Evolutionary conservation across 2,888 invertebrate species (phyloP), one percentile per base, ranked within the genome.

Genomic region (Acleris holmiana): DNA sequence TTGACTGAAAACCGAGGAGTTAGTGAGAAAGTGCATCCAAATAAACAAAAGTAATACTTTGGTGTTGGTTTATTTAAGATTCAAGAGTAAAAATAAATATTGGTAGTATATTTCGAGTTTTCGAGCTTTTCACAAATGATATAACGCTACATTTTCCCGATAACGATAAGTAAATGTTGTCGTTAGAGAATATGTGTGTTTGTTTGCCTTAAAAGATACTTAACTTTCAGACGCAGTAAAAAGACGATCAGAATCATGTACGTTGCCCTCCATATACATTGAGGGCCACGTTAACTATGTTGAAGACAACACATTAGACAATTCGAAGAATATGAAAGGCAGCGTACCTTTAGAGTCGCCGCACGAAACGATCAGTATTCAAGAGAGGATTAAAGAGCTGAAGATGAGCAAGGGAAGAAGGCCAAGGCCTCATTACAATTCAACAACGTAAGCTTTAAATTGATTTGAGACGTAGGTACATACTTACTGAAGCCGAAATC

Each of bases 351-450:
- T 46, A 19, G 57, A 50, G 4, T 21, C 44, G 6, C 41, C 13
- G 10, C 67, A 67, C 1, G 79, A 80, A 2, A 68, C 82, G 7
- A 91, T 91, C 48, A 82, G 77, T 55, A 90, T 91, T 8, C 83
- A 79, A 15, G 80, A 83, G 1, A 86, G 82, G 73, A 91, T 91
- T 19, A 80, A 75, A 49, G 88, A 90, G 63, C 72, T 91, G 13
- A 91, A 90, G 69, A 75, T 80, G 68, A 79, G 68, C 44, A 71
- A 68, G 54, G 75, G 63, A 4, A n/a, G 23, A 21, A 47, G 18
- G 8, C 46, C 19, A 5, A 23, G 23, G 15, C 18, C 44, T 5
- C 21, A 55, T 13, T 23, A 44, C 5, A 41, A 15, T 23, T 17
- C 44, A 41, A n/a, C 54, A 17, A 23, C 1, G 51, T 51, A 23